Evolutionary conservation across 2,888 invertebrate genomes (phyloP).

Genomic region (Petrophora chlorosata): DNA sequence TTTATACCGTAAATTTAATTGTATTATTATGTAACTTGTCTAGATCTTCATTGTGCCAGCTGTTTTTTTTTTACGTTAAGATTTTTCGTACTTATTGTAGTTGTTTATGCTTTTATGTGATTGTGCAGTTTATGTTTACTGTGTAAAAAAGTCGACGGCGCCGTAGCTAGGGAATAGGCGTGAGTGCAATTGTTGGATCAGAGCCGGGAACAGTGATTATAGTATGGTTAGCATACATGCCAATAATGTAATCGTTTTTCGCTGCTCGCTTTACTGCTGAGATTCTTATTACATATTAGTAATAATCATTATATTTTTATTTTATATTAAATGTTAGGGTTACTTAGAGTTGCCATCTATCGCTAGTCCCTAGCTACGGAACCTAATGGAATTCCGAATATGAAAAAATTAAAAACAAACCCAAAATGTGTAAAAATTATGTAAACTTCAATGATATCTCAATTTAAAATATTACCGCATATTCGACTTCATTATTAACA

Average conservation of each 20-base stretch:
- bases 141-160: neutral
- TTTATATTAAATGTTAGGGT: slow-evolving; percentile 19
- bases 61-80: slow-evolving; percentile 68
- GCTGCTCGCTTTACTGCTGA: slow-evolving; percentile 16
- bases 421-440: too few species aligned
- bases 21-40: slow-evolving; percentile 72
- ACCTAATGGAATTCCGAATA: neutral
- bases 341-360: slow-evolving; percentile 6
- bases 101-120: slow-evolving; percentile 76
- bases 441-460: slow-evolving; percentile 31
- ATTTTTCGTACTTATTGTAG: slow-evolving; percentile 80
- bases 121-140: slow-evolving; percentile 38
- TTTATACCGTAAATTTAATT: slow-evolving; percentile 67
- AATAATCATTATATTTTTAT: slow-evolving; percentile 21
- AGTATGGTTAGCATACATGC: too few species aligned
- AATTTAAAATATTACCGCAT: slow-evolving; percentile 27
- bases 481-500: slow-evolving; percentile 30
- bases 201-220: slow-evolving; percentile 15
- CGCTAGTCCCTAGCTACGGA: slow-evolving; percentile 13
- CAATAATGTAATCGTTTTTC: slow-evolving; percentile 13
- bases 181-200: neutral
- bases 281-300: slow-evolving; percentile 19
- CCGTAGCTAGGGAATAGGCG: slow-evolving; percentile 4
- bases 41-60: slow-evolving; percentile 83
- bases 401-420: too few species aligned